Percentiles rank a stretch among this genome's conserved stretches.
These are phyloP conservation scores for Cochlearius cochlearius DNA, from an alignment of 2,113 vertebrate species.

Conservation along the genomic window DNA sequence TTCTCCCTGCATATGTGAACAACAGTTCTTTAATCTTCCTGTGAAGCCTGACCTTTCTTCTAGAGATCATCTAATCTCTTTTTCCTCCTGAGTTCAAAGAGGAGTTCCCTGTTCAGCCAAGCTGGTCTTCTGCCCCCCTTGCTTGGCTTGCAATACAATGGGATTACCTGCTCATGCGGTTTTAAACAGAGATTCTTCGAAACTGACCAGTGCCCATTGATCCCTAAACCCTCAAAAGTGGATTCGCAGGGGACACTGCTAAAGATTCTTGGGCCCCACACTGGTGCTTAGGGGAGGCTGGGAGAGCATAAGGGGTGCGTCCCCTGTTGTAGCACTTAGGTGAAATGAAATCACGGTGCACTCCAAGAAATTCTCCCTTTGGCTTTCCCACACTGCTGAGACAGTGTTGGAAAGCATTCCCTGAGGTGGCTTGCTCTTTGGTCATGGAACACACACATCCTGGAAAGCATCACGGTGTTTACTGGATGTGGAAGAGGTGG, in stretches of 20 bases:
- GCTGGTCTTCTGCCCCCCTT: background rate
- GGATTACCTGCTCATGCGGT: background rate
- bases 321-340: background rate
- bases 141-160: background rate
- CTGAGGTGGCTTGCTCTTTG: background rate
- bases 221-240: background rate
- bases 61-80: background rate
- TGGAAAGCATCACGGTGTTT: background rate
- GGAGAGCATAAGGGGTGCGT: accelerated
- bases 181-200: background rate
- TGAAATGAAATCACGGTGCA: background rate
- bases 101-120: no score
- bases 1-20: background rate
- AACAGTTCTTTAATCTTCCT: background rate
- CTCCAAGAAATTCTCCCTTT: background rate
- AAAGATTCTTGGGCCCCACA: background rate
- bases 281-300: background rate
- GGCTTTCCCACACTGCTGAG: background rate
- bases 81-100: background rate
- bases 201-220: background rate
- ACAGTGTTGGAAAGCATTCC: background rate
- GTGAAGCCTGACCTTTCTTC: background rate
- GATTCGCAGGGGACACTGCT: background rate
- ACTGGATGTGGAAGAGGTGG: background rate
- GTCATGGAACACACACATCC: background rate